Base-by-base conservation (phyloP, 2,888 invertebrate genomes). In the Erebia ligea region DNA sequence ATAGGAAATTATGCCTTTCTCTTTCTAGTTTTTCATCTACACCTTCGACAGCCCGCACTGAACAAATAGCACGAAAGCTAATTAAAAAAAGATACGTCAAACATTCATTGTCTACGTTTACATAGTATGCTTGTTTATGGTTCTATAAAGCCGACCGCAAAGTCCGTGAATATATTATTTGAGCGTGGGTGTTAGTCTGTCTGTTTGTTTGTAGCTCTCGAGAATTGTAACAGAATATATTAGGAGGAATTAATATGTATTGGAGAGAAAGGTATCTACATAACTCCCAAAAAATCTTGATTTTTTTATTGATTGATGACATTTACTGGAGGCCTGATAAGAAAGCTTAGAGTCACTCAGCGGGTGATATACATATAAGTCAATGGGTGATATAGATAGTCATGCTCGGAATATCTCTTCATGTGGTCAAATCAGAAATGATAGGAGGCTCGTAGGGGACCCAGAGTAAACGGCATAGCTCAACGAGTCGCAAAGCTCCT, bases 81-180 rank as follows among this genome's bases (percentile, higher is more conserved):
- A 73, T 73, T 73, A 73, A 73, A 73, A 73, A 69, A 69, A 25
- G 67, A 59, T 58, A 58, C 42, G 64, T 61, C 71, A 72, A 73
- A 69, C 69, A 67, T 15, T 40, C 54, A 42, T 65, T 58, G 59
- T 67, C 66, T 50, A 52, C 54, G 61, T 68, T 65, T 64, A 45
- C 48, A 54, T 15, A 15, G 61, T 19, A n/a, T 52, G 40, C 68
- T 73, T 70, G 65, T 52, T 59, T 59, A 57, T 45, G 66, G 66
- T 66, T 45, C 42, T 45, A 56, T 57, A 57, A 57, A 57, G 57
- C 45, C 45, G 45, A 21, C 66, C 15, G 56, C 45, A 15, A 61
- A 19, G 42, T 25, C 56, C 15, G 56, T 42, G 45, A 57, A 45
- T 66, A 57, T 56, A 56, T 21, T 45, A 57, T 56, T 57, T 13